Evolutionary conservation across 2,888 invertebrate species (phyloP), one percentile per base, ranked within the genome.

Genomic region (Atrina japonica): DNA sequence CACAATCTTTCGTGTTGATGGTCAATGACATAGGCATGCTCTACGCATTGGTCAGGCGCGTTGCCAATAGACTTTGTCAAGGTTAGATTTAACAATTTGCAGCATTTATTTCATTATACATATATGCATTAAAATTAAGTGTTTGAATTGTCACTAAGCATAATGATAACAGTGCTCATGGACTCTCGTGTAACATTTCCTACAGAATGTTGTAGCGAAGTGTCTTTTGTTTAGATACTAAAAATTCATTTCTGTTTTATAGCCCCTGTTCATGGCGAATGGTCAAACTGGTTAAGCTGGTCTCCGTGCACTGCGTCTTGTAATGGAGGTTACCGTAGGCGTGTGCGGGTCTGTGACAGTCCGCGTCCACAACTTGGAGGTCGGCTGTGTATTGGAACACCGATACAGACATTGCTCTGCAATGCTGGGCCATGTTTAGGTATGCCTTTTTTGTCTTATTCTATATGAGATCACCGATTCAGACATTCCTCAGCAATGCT

Each of bases 21-120:
- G 50, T 60, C 16, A n/a, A 30, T 45, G 67, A 67, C 35, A 56
- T 56, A 30, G 67, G 60, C 1, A 67, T 67, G 67, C 40, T 67
- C 3, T 53, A 67, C 53, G 60, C 60, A 14, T n/a, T 67, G n/a
- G 67, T 67, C 16, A 52, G 21, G 6, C 50, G 60, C 18, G 41
- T 60, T 27, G 35, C 60, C 6, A 30, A 30, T 18, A 27, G 67
- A 21, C n/a, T 67, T 11, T 67, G 67, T 25, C 41, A 40, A 53
- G 53, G 67, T 60, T 53, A 61, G 63, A 27, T 16, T n/a, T n/a
- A n/a, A n/a, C n/a, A n/a, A n/a, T n/a, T n/a, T 3, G 2, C 43
- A 43, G 2, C 43, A 1, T 43, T 43, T 3, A 18, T 43, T 43
- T 43, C 18, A 18, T 43, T n/a, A 43, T n/a, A 43, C 43, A n/a